Evolutionary conservation across 2,113 vertebrate genomes (phyloP).

Genomic region (Chionis minor): DNA sequence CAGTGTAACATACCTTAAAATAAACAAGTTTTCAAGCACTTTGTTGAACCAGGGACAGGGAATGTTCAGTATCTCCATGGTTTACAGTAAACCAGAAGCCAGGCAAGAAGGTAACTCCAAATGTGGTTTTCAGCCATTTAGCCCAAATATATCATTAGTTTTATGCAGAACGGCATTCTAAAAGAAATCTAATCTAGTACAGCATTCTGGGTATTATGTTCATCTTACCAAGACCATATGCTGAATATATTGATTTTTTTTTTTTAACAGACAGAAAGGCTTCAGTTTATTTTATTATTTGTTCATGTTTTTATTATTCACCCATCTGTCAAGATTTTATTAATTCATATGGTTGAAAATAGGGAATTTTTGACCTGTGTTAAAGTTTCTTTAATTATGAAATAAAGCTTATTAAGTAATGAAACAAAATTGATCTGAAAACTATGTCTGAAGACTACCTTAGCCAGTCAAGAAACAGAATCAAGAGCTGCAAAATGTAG

Average conservation of each 20-base stretch:
- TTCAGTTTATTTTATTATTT: background rate
- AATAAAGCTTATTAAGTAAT: background rate
- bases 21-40: background rate
- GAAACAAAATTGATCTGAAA: background rate
- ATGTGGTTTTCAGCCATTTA: background rate
- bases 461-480: conserved; percentile 22
- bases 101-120: background rate
- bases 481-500: conserved; percentile 16
- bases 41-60: background rate
- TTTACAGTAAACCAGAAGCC: background rate
- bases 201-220: background rate
- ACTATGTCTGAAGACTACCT: background rate
- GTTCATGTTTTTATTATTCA: background rate
- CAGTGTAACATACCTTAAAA: background rate
- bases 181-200: background rate
- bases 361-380: background rate
- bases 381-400: background rate
- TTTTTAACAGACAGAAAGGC: background rate
- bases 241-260: background rate
- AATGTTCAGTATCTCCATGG: background rate
- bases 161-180: background rate
- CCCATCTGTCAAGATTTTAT: background rate
- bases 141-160: background rate
- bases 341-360: background rate
- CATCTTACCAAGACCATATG: background rate